Base-by-base conservation (phyloP, 2,113 vertebrate genomes). In the Ia io region DNA sequence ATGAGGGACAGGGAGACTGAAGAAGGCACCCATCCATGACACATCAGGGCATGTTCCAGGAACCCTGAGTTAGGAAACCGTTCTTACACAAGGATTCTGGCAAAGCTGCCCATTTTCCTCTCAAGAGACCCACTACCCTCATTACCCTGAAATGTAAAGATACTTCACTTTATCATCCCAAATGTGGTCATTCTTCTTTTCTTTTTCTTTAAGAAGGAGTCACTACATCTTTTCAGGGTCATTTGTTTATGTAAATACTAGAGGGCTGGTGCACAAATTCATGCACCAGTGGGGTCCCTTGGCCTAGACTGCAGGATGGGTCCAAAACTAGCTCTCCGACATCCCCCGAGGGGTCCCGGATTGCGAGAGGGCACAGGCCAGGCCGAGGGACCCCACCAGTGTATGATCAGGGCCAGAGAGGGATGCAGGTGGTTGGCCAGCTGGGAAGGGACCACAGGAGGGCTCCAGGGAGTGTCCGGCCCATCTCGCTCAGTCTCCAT, bases 381-480 rank as follows among this genome's bases (percentile, higher is more conserved):
- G 53, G 53, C 53, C 3, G 0, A 56, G 53, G 53, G 20, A 56
- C 53, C 7, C 53, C 22, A 22, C 8, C 3, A 1, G 53, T 56
- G 53, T 3, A 56, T 2, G 0, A 56, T 23, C 8, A 3, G 53
- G 53, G 53, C 53, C 8, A 23, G 53, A 22, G 53, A 56, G 20
- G 53, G 53, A 23, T 2, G 1, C 1, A 8, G 53, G 20, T 23
- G 22, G 20, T 56, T 56, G 53, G 53, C 53, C 53, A 56, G 22
- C 22, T 0, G 1, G 53, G 3, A 1, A 56, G 8, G 22, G 22
- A 56, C 22, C 9, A 3, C 3, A 9, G 53, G 53, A 23, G 20
- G 22, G 20, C 20, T 56, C 53, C 53, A 56, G 20, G 20, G 20
- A 56, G 53, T 56, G 53, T 56, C 53, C 0, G 2, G 53, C 20